Conservation (phyloP, 2,888 invertebrate genomes). For the Minunthozetes semirufus region DNA sequence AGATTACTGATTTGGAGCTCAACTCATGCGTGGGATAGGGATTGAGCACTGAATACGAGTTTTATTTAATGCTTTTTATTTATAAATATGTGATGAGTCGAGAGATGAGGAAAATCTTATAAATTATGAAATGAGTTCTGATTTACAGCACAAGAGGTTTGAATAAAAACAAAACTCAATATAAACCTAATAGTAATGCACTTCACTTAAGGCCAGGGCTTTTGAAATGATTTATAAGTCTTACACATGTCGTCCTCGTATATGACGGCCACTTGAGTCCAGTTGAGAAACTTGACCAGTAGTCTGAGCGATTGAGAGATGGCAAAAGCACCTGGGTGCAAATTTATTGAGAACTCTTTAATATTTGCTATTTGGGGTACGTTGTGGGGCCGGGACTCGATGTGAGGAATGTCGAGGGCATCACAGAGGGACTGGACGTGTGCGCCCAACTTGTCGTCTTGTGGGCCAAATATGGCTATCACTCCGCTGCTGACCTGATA, state of each 20-base stretch:
- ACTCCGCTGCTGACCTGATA: slow-evolving; percentile 73
- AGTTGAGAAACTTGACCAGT: slow-evolving; percentile 76
- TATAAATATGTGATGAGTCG: too few relatives aligned
- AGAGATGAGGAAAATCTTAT: too few relatives aligned
- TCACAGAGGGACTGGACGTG: slow-evolving; percentile 84
- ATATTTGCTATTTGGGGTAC: slow-evolving; percentile 48
- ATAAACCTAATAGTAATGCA: too few relatives aligned
- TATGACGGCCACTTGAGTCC: slow-evolving; percentile 86
- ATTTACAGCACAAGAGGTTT: too few relatives aligned
- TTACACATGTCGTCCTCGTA: slow-evolving; percentile 69
- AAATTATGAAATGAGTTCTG: too few relatives aligned
- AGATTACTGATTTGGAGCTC: too few relatives aligned
- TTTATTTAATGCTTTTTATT: too few relatives aligned
- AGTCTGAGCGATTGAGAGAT: slow-evolving; percentile 74
- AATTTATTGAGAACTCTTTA: slow-evolving; percentile 72
- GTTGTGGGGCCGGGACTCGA: slow-evolving; percentile 61
- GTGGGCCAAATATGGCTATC: slow-evolving; percentile 78
- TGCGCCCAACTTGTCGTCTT: slow-evolving; percentile 67
- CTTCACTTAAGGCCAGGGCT: too few relatives aligned
- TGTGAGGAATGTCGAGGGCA: slow-evolving; percentile 79
- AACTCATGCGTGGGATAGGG: too few relatives aligned
- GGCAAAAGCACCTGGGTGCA: slow-evolving; percentile 74
- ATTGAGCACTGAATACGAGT: too few relatives aligned
- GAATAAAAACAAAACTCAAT: too few relatives aligned
- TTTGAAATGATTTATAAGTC: background rate